These are phyloP conservation scores for Oxyura jamaicensis DNA, from an alignment of 2,113 vertebrate genomes.

Conservation along the genomic window DNA sequence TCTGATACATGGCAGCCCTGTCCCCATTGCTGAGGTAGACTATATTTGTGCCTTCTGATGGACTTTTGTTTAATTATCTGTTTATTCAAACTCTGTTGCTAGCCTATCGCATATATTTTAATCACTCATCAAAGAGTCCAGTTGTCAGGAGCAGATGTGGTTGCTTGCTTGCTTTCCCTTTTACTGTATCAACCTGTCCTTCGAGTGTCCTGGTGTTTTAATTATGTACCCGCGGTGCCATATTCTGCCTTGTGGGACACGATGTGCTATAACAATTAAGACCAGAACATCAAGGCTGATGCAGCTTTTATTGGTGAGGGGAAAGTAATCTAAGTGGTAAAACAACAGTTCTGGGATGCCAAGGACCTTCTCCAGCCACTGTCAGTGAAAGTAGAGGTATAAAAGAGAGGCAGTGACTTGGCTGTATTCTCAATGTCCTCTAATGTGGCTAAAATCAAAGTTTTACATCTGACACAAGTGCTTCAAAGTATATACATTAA, in stretches of 20 bases:
- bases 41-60: neutral
- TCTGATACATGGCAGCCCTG: neutral
- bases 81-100: neutral
- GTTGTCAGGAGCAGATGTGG: neutral
- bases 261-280: conserved; percentile 31
- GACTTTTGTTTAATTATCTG: neutral
- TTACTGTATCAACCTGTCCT: conserved; percentile 36
- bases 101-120: neutral
- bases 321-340: neutral
- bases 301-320: conserved; percentile 13
- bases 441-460: neutral
- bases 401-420: neutral
- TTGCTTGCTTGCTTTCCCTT: neutral
- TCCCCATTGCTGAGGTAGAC: neutral
- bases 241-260: conserved; percentile 20
- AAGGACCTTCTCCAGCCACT: neutral
- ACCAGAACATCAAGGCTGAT: conserved; percentile 28
- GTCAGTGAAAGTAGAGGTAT: neutral
- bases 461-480: neutral
- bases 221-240: conserved; percentile 2
- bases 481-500: neutral
- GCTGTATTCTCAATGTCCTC: neutral
- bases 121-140: neutral
- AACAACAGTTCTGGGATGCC: conserved; percentile 8
- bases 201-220: neutral